Conservation (phyloP, 1,140 invertebrate genomes). For the Bombus confusus region DNA sequence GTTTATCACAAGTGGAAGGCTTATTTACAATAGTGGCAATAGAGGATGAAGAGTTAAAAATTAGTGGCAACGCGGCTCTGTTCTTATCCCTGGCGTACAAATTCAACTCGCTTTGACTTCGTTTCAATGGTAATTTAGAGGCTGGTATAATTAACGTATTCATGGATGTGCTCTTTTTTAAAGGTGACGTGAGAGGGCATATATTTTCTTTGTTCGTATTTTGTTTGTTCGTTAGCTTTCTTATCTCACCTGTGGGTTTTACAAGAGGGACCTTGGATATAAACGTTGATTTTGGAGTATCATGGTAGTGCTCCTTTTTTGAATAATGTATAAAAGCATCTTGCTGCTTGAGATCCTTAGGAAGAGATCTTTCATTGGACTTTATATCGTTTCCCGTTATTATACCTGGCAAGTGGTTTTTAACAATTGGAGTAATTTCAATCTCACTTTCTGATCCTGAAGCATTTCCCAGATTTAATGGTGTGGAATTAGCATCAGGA, state of each 20-base stretch:
- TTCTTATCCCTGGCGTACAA: constrained; percentile 70
- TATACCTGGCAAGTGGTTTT: constrained; percentile 71
- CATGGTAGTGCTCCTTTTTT: constrained; percentile 29
- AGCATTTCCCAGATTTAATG: constrained; percentile 57
- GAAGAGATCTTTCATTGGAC: constrained; percentile 48
- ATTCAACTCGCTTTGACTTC: constrained; percentile 80
- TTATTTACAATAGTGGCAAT: constrained; percentile 80
- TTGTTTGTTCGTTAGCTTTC: constrained; percentile 24
- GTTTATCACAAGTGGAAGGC: constrained; percentile 77
- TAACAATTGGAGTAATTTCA: constrained; percentile 80
- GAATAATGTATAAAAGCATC: constrained; percentile 8
- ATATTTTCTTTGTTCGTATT: constrained; percentile 39
- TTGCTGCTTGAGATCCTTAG: constrained; percentile 19
- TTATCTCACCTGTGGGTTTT: constrained; percentile 58
- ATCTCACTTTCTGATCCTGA: constrained; percentile 77
- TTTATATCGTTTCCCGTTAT: constrained; percentile 66
- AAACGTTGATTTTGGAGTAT: constrained; percentile 60
- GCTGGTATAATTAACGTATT: constrained; percentile 67
- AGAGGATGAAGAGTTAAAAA: constrained; percentile 80
- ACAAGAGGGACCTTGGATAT: constrained; percentile 60
- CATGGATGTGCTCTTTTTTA: constrained; percentile 80
- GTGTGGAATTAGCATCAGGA: constrained; percentile 78
- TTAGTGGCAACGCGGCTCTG: constrained; percentile 61
- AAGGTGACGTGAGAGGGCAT: constrained; percentile 5
- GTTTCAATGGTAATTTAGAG: constrained; percentile 67